Conservation (phyloP, 2,797 vertebrate genomes). For the Pangasius larnaudii region DNA sequence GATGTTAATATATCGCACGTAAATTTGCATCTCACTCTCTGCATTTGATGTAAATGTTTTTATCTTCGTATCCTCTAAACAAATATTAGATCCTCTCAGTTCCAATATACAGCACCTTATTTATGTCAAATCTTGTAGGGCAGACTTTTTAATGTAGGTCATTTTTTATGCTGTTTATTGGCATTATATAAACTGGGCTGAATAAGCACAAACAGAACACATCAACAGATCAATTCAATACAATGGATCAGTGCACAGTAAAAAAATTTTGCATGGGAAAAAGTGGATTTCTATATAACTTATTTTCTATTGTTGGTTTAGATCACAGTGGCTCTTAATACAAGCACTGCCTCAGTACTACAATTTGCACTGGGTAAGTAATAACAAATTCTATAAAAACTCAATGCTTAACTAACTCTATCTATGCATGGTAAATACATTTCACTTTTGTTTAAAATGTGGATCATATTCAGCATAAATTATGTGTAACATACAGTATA, state of each 20-base stretch:
- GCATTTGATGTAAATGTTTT: no score
- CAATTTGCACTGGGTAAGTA: slow-evolving; percentile 97
- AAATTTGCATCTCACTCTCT: neutral
- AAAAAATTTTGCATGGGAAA: neutral
- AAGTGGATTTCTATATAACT: neutral
- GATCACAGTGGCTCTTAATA: slow-evolving; percentile 90
- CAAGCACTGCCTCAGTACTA: slow-evolving; percentile 91
- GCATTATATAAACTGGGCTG: no score
- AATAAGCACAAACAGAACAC: neutral
- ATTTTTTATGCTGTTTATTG: no score
- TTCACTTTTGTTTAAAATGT: neutral
- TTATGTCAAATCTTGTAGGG: no score
- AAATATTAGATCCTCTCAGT: no score
- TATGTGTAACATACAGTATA: neutral
- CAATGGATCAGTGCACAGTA: neutral
- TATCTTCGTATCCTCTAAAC: no score
- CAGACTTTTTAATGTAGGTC: no score
- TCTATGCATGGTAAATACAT: neutral
- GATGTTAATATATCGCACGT: no score
- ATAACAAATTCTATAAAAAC: neutral
- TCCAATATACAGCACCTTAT: no score
- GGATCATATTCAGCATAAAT: neutral
- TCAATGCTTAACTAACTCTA: neutral
- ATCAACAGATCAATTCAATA: neutral
- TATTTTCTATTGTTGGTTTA: slow-evolving; percentile 55